A percentile compares a stretch with the other conserved stretches of the same genome.
These are phyloP conservation scores for Malurus elegans DNA, from an alignment of 2,113 vertebrate genomes.

Conservation along the genomic window DNA sequence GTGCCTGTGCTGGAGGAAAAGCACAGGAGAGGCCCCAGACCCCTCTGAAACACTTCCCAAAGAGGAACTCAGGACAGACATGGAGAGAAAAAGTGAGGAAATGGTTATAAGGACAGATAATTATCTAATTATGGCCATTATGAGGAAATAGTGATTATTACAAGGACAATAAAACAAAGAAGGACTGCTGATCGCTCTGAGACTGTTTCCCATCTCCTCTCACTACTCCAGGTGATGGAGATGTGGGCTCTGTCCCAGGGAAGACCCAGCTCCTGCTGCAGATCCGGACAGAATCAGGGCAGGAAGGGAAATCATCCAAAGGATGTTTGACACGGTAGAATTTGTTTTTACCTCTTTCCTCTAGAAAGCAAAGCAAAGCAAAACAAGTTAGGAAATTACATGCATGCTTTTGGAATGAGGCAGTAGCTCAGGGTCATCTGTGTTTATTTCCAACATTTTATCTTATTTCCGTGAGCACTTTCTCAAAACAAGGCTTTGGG, in stretches of 20 bases:
- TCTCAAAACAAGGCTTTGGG: background rate
- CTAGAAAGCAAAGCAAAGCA: constrained; percentile 28
- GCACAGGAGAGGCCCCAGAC: background rate
- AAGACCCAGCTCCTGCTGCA: background rate
- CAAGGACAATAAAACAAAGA: no score
- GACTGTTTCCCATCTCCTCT: background rate
- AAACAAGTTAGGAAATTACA: constrained; percentile 45
- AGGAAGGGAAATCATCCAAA: constrained; percentile 10
- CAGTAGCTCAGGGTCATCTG: constrained; percentile 33
- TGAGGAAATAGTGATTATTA: background rate
- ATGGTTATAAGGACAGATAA: background rate
- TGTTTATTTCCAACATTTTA: constrained; percentile 40
- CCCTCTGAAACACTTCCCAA: background rate
- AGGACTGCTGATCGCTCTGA: background rate
- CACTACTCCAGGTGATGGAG: background rate
- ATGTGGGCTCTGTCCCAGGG: background rate
- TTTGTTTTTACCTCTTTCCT: constrained; percentile 49
- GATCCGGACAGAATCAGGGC: constrained; percentile 2
- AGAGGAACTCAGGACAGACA: background rate
- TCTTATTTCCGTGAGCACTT: constrained; percentile 17
- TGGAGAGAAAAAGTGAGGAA: background rate
- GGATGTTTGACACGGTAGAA: constrained; percentile 13
- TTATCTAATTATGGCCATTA: background rate
- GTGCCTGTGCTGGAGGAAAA: background rate
- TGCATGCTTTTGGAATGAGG: constrained; percentile 30